These are phyloP conservation scores for Drosophila meridiana DNA, from an alignment of 2,888 invertebrate species.

Conservation along the genomic window DNA sequence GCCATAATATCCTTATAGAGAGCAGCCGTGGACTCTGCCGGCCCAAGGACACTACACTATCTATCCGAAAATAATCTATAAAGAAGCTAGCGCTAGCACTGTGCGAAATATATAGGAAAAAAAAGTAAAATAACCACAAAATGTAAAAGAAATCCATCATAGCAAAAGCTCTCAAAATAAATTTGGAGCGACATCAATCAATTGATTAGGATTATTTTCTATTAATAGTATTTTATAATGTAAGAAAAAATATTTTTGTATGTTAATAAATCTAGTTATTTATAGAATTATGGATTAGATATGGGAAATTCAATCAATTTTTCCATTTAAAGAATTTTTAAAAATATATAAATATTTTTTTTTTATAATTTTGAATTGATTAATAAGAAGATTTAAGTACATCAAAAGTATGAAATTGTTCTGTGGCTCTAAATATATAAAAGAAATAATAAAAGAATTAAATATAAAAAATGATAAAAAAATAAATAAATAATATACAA, in stretches of 20 bases:
- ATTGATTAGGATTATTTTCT: not conserved
- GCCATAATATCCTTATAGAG: constrained; percentile 16
- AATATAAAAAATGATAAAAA: too few species aligned
- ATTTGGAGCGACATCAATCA: constrained; percentile 4
- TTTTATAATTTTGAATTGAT: not conserved
- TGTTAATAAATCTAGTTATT: not conserved
- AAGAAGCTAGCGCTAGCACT: constrained; percentile 26
- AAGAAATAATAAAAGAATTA: too few species aligned
- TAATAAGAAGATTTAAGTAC: too few species aligned
- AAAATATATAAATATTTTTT: not conserved
- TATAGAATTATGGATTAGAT: not conserved
- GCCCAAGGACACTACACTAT: constrained; percentile 41
- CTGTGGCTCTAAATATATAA: too few species aligned
- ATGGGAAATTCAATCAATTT: not conserved
- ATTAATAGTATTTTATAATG: not conserved
- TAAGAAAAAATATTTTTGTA: not conserved
- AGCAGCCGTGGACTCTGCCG: not conserved
- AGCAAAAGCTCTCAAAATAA: not conserved
- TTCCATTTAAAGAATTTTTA: not conserved
- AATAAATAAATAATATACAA: too few species aligned
- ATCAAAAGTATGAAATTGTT: too few species aligned
- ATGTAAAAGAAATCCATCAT: constrained; percentile 13
- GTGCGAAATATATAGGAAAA: constrained; percentile 6
- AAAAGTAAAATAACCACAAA: not conserved
- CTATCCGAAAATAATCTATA: constrained; percentile 9